Evolutionary conservation across 2,113 vertebrate genomes (phyloP), one percentile per base, ranked within the genome.

Genomic region (Eclectus roratus): DNA sequence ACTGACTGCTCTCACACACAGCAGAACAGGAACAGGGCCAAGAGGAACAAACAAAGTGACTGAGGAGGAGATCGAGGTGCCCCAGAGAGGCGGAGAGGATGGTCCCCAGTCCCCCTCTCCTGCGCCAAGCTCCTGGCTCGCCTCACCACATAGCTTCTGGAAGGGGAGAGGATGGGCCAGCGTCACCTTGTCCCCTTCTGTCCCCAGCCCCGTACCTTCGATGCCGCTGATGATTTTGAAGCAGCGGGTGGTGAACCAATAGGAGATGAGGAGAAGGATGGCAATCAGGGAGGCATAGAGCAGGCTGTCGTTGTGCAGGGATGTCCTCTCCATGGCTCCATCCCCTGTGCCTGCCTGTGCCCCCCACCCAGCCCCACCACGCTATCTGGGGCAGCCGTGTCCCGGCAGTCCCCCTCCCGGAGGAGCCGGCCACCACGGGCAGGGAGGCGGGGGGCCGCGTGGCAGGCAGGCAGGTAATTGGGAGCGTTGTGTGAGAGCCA

Each of bases 311-410:
- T 96, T 97, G 96, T 97, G 97, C 35, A 97, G 85, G 81, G 97
- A n/a, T 89, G 96, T 94, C 94, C 88, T 97, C 92, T 97, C 97
- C 97, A 97, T 97, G 97, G 94, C 96, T 94, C 97, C 97, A 97
- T 97, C 63, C 96, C 97, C 79, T 28, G 90, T 50, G 56, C 69
- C 89, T 3, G 1, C 81, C 43, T 2, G 3, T 1, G 18, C n/a
- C 76, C 94, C 74, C 28, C 24, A 2, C 29, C 37, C 87, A 68
- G 90, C 78, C 88, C 88, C 17, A 6, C 65, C 0, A 2, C 7
- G 2, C 80, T 76, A 96, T 93, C 80, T 97, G 96, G 96, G 92
- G 29, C 96, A 94, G 90, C 85, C 76, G 95, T 80, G 88, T 89
- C 90, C 94, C 87, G 0, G 91, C 85, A 50, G 85, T 83, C 76